A percentile compares a stretch with the other conserved stretches of the same genome.
These are phyloP conservation scores for Nezara viridula DNA, from an alignment of 2,888 invertebrate species.

Conservation along the genomic window DNA sequence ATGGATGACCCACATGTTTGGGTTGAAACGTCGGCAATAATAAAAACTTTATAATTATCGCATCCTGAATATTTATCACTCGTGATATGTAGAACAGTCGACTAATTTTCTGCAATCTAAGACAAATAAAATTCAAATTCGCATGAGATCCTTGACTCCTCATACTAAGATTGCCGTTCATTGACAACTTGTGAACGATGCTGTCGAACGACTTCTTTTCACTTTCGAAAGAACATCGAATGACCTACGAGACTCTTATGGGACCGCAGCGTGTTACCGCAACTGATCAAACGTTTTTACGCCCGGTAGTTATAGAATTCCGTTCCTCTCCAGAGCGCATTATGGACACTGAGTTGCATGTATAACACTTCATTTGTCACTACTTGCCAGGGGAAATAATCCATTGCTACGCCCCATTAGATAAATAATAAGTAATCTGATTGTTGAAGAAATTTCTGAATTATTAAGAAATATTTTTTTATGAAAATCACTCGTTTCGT, in stretches of 20 bases:
- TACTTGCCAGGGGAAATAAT: neutral
- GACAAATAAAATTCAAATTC: too few species aligned
- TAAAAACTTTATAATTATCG: too few species aligned
- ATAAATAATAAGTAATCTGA: neutral
- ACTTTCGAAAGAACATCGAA: neutral
- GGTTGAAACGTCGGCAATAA: too few species aligned
- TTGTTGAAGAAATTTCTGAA: neutral
- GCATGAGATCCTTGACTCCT: neutral
- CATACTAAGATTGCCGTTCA: neutral
- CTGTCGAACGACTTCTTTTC: neutral
- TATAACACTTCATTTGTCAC: neutral
- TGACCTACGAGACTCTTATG: neutral
- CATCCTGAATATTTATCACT: too few species aligned
- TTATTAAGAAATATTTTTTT: neutral
- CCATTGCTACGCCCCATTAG: neutral
- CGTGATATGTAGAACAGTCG: too few species aligned
- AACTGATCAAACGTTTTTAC: conserved; percentile 8
- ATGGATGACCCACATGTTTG: too few species aligned
- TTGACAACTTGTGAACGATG: neutral
- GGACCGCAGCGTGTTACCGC: neutral
- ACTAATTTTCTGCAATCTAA: too few species aligned
- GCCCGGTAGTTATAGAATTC: neutral
- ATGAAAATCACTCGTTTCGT: too few species aligned
- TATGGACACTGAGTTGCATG: neutral
- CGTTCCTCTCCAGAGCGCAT: neutral